Evolutionary conservation across 2,888 invertebrate species (phyloP), one percentile per base, ranked within the genome.

Genomic region (Leptinotarsa peninsularis): DNA sequence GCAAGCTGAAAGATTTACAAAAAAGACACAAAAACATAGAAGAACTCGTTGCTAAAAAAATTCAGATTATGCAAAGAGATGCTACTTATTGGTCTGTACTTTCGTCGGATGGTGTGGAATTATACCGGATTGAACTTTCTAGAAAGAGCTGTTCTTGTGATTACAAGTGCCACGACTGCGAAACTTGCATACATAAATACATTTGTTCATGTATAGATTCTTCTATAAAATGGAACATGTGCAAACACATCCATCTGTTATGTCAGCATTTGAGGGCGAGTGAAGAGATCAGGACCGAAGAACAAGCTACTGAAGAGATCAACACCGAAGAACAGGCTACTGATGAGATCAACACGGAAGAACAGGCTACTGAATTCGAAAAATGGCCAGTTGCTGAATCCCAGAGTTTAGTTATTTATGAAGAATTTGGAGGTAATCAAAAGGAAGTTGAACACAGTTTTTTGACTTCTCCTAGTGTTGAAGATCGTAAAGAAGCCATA

Each of bases 211-310:
- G 75, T 60, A 56, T 75, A 27, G 75, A 75, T 54, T 54, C 66
- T 23, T 72, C 67, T 13, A 66, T 71, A 18, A 72, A 72, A 49
- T 72, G 60, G 56, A 75, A 75, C 66, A 67, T 72, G 71, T 75
- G 75, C 50, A 75, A 71, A 58, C 75, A 75, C 63, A 72, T 75
- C 33, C 75, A 75, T 54, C 63, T 75, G 15, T 17, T 74, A 56
- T 72, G 72, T 52, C 60, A 17, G 49, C 49, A 71, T 43, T n/a
- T 67, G 18, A 56, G 56, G 14, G 21, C 15, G 27, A 23, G 23
- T 58, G 23, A 21, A 13, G 58, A 21, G 4, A 4, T 58, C 4
- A 21, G 4, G 21, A 58, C 15, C 2, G 58, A 58, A 13, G 15
- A 58, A 14, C 58, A 23, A 10, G 23, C 21, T 23, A 10, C 10